Conservation (phyloP, 2,888 invertebrate species). For the Nasonia oneida region DNA sequence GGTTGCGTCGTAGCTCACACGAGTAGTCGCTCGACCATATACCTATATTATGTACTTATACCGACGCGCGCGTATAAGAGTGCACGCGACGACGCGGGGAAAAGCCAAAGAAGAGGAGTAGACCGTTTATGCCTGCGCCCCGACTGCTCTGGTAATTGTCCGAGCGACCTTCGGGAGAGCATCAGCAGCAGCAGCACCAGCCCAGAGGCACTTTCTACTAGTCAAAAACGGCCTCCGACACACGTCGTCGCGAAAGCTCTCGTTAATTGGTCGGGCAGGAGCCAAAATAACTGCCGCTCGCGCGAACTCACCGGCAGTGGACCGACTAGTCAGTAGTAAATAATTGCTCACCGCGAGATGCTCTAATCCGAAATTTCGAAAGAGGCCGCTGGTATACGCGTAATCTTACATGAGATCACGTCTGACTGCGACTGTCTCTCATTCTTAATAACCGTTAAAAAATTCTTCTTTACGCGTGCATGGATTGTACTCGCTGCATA, state of each 20-base stretch:
- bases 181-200: background rate
- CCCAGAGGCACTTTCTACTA: constrained; percentile 41
- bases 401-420: background rate
- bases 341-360: constrained; percentile 16
- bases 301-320: background rate
- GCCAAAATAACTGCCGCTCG: background rate
- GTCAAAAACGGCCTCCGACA: constrained; percentile 12
- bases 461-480: background rate
- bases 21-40: background rate
- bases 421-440: background rate
- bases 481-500: background rate
- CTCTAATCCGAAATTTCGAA: background rate
- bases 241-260: background rate
- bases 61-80: background rate
- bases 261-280: constrained; percentile 46
- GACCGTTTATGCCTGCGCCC: constrained; percentile 15
- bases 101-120: background rate
- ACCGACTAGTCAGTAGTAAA: constrained; percentile 25
- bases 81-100: background rate
- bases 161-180: constrained; percentile 44
- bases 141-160: constrained; percentile 42
- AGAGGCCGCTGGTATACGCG: background rate
- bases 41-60: background rate
- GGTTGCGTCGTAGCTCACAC: background rate
- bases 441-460: background rate